A percentile compares a stretch with the other conserved stretches of the same genome.
Evolutionary conservation across 2,888 invertebrate genomes (phyloP).

Genomic region (Hemicrepidius hirtus): DNA sequence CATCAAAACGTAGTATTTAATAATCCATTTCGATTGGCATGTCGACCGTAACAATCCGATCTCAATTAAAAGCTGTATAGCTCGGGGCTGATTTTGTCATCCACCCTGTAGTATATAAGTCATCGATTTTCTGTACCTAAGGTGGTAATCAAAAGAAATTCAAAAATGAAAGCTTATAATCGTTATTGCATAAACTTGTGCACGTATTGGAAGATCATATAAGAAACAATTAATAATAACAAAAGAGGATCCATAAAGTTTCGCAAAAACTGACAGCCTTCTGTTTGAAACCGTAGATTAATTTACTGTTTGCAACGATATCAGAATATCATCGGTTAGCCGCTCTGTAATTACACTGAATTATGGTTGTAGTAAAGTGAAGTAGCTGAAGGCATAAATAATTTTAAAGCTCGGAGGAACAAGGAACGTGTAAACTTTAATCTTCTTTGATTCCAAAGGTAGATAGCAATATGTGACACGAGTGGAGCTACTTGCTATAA

Average conservation of each 20-base stretch:
- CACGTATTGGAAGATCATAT: not conserved
- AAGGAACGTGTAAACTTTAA: not conserved
- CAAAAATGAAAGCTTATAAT: no score
- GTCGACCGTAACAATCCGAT: no score
- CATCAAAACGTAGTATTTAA: no score
- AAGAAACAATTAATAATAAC: slow-evolving; percentile 5
- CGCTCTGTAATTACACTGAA: slow-evolving; percentile 36
- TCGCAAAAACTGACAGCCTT: not conserved
- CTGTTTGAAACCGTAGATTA: not conserved
- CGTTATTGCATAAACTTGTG: not conserved
- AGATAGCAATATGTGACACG: not conserved
- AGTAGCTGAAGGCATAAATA: slow-evolving; percentile 34
- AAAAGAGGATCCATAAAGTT: not conserved
- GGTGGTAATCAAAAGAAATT: no score
- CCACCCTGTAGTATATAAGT: no score
- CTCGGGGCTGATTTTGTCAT: no score
- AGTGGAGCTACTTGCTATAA: not conserved
- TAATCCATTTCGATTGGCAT: no score
- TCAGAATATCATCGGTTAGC: slow-evolving; percentile 26
- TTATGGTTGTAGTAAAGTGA: slow-evolving; percentile 23
- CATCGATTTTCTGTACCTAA: no score
- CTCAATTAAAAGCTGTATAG: no score
- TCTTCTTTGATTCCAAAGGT: not conserved
- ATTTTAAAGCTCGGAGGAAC: slow-evolving; percentile 14
- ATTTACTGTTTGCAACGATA: slow-evolving; percentile 12